Evolutionary conservation across 2,113 vertebrate genomes (phyloP).

Genomic region (Mungos mungo): DNA sequence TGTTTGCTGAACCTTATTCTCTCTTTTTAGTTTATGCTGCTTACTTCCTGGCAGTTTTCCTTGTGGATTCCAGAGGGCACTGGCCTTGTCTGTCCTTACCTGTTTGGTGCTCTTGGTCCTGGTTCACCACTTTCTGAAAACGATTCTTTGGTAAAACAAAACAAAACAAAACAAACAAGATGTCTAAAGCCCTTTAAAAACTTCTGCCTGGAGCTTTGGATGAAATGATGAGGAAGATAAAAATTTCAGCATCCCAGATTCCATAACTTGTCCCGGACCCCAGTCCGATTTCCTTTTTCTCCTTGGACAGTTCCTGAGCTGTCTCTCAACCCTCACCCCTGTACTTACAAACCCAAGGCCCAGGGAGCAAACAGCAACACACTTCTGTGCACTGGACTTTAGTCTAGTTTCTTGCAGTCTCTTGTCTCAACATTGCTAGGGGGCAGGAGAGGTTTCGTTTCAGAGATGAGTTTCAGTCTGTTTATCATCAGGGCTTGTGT

Average conservation of each 20-base stretch:
- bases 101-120: constrained; percentile 82
- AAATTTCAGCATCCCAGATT: background rate
- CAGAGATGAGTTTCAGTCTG: constrained; percentile 6
- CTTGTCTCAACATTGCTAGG: background rate
- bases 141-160: constrained; percentile 83
- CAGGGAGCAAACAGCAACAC: background rate
- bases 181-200: constrained; percentile 82
- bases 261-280: background rate
- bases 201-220: constrained; percentile 84
- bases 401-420: background rate
- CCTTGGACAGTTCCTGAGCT: background rate
- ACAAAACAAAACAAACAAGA: constrained; percentile 63
- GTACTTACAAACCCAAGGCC: background rate
- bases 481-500: background rate
- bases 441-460: background rate
- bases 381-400: background rate
- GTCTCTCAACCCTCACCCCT: background rate
- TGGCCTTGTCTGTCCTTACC: constrained; percentile 91
- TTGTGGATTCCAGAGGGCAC: constrained; percentile 90
- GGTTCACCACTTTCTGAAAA: constrained; percentile 84
- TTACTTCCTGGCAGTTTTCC: constrained; percentile 92
- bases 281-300: background rate
- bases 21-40: constrained; percentile 88
- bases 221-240: constrained; percentile 88
- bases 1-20: background rate